Conservation (phyloP, 2,113 vertebrate species). For the Chlamydotis undulata region DNA sequence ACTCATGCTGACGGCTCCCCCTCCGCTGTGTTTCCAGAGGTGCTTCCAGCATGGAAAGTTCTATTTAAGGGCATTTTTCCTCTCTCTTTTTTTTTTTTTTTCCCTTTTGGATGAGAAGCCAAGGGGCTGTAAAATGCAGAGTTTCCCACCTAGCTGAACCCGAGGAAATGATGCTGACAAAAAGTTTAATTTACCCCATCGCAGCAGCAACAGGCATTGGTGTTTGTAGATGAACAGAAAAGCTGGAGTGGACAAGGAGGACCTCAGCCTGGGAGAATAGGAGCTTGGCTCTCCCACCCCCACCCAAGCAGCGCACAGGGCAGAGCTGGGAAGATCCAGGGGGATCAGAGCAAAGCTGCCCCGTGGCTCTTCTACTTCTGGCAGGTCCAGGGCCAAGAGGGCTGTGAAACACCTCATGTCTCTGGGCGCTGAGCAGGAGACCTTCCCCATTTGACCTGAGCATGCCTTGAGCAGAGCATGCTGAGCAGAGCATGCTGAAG, state of each 20-base stretch:
- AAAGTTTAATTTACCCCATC: constrained; percentile 7
- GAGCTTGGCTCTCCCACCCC: not conserved
- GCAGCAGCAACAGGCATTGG: not conserved
- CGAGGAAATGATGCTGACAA: constrained; percentile 44
- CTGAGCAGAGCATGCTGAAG: not conserved
- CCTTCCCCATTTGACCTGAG: accelerated
- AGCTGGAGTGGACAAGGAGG: not conserved
- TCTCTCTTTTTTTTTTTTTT: not conserved
- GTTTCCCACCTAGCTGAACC: constrained; percentile 51
- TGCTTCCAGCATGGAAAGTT: constrained; percentile 66
- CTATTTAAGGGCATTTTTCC: constrained; percentile 54
- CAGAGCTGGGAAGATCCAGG: not conserved
- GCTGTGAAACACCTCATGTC: not conserved
- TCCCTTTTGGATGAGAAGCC: not conserved
- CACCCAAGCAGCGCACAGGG: not conserved
- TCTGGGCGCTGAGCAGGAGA: not conserved
- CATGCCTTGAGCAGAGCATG: not conserved
- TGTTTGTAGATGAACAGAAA: not conserved
- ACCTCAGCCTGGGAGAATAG: not conserved
- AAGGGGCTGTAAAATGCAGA: constrained; percentile 29
- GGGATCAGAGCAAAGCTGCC: not conserved
- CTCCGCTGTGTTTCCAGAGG: constrained; percentile 43
- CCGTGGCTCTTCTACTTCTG: not conserved
- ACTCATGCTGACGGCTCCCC: not conserved
- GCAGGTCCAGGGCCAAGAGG: not conserved